These are phyloP conservation scores for Caradrina clavipalpis DNA, from an alignment of 2,888 invertebrate species.

Conservation along the genomic window DNA sequence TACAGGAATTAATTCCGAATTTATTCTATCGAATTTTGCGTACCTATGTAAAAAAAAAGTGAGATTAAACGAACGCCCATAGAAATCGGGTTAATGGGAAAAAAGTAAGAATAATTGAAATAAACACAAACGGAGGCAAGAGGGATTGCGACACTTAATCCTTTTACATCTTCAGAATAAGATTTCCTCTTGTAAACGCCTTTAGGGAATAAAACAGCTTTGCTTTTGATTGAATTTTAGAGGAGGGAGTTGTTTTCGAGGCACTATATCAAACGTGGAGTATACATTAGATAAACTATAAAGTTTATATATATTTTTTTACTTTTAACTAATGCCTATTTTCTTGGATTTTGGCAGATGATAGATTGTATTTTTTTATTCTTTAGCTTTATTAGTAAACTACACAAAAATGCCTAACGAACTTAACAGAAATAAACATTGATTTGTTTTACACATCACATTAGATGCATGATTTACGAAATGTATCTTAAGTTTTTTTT, in stretches of 20 bases:
- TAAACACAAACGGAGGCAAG: constrained; percentile 49
- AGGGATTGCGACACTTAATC: constrained; percentile 53
- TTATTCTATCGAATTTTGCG: constrained; percentile 44
- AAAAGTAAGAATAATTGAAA: constrained; percentile 62
- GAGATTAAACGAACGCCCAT: constrained; percentile 59
- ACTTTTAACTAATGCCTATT: no score
- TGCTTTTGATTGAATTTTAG: constrained; percentile 65
- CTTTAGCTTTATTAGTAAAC: no score
- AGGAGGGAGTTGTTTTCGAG: constrained; percentile 45
- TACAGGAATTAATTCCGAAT: constrained; percentile 50
- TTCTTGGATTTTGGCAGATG: no score
- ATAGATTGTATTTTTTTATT: no score
- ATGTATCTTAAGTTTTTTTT: not conserved
- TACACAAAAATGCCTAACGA: no score
- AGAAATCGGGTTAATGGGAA: constrained; percentile 63
- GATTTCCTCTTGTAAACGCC: constrained; percentile 61
- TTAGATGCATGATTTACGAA: no score
- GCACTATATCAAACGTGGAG: constrained; percentile 12
- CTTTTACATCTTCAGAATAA: constrained; percentile 64
- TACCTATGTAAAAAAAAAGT: constrained; percentile 36
- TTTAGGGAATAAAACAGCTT: constrained; percentile 61
- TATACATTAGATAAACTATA: constrained; percentile 12
- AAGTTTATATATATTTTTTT: not conserved
- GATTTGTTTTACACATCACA: no score
- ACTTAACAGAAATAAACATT: no score